Conservation (phyloP, 35 echinoderm and acorn worm genomes). For the Eucidaris tribuloides region DNA sequence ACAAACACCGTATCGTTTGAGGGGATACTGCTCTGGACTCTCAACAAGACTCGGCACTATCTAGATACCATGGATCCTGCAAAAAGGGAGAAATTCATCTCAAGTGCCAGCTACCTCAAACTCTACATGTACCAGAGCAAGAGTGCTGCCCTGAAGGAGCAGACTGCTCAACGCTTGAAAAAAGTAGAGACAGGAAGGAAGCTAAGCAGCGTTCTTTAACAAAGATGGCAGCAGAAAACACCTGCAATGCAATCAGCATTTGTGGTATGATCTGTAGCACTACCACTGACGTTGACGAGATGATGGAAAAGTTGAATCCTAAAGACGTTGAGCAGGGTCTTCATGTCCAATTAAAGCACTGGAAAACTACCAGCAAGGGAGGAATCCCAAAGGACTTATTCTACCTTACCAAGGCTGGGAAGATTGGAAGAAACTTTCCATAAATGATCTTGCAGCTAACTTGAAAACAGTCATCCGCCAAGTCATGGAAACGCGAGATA, state of each 20-base stretch:
- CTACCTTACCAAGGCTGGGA: too few species aligned
- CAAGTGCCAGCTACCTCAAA: background rate
- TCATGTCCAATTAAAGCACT: too few species aligned
- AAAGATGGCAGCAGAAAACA: constrained; percentile 45
- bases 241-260: constrained; percentile 23
- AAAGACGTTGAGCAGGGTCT: background rate
- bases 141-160: background rate
- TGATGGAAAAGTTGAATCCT: constrained; percentile 28
- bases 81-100: background rate
- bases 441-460: too few species aligned
- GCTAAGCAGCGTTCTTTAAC: background rate
- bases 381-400: too few species aligned
- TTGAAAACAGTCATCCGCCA: too few species aligned
- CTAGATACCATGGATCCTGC: background rate
- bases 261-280: constrained; percentile 46
- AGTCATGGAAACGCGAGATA: too few species aligned
- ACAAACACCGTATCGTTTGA: constrained; percentile 47
- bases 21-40: constrained; percentile 48
- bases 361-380: too few species aligned
- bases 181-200: background rate
- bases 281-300: constrained; percentile 10
- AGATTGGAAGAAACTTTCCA: too few species aligned
- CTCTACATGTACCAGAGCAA: background rate
- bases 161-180: background rate
- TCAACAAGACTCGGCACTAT: constrained; percentile 40